Evolutionary conservation across 2,797 vertebrate genomes (phyloP), one percentile per base, ranked within the genome.

Genomic region (Megaceryle alcyon): DNA sequence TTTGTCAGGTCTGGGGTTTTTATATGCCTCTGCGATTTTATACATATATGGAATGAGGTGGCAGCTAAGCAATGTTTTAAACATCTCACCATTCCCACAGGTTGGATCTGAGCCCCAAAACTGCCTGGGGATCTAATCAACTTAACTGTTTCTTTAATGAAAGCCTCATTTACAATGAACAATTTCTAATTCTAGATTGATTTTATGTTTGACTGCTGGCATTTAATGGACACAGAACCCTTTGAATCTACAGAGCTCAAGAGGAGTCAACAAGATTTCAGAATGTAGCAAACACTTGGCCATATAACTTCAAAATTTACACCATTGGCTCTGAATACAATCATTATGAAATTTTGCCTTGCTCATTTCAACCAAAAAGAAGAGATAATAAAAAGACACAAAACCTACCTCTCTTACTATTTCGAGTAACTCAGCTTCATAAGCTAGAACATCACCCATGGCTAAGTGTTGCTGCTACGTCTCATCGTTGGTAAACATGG

Each of bases 371-470:
- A 64, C 6, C 0, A 22, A 18, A 4, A 26, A 31, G 13, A 14
- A 11, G 20, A 13, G 18, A 3, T 28, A 14, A 11, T 9, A 9
- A 15, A 8, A n/a, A 5, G 1, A 57, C 10, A 25, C 7, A 73
- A 81, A 43, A 91, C 97, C 29, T 81, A 99, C 99, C 98, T 99
- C 99, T 94, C 98, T 99, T 65, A 99, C 98, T 90, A 99, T 98
- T 64, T 98, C 98, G 26, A 99, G 98, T 60, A 99, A 97, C 94
- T 99, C 99, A 2, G 98, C 98, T 97, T 99, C 99, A 14, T 98
- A 98, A 3, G 98, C 98, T 95, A 99, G 97, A 93, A 98, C 69
- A 77, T 99, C 99, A 13, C 98, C 99, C 99, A 99, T 99, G 43
- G 29, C 97, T 91, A 77, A 70, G 51, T 0, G 17, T 26, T 19